Percentiles rank a stretch among this genome's conserved stretches.
Evolutionary conservation across 2,888 invertebrate genomes (phyloP).

Genomic region (Drosophila fungiperda): DNA sequence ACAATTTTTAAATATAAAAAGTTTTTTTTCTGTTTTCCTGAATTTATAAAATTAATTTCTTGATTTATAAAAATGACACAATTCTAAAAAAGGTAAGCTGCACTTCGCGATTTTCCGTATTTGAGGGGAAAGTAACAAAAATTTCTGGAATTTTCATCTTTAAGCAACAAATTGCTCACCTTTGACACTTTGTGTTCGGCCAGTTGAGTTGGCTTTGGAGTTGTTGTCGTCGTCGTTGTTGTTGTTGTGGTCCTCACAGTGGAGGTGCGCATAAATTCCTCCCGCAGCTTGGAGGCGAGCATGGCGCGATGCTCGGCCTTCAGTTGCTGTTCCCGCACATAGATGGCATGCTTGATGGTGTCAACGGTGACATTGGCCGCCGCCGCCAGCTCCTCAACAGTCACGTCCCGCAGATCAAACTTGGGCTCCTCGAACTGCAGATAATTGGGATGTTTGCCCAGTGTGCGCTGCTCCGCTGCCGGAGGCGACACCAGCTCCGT

Average conservation of each 20-base stretch:
- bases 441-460: conserved; percentile 76
- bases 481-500: conserved; percentile 23
- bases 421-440: conserved; percentile 83
- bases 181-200: conserved; percentile 80
- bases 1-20: too few relatives aligned
- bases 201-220: conserved; percentile 50
- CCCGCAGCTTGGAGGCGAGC: conserved; percentile 77
- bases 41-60: too few relatives aligned
- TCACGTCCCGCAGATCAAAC: conserved; percentile 83
- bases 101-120: neutral
- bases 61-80: too few relatives aligned
- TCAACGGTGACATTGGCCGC: conserved; percentile 92
- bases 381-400: conserved; percentile 87
- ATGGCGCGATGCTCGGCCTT: conserved; percentile 86
- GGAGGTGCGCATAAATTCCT: conserved; percentile 85
- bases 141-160: neutral
- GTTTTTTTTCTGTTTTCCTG: too few relatives aligned
- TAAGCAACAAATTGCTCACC: conserved; percentile 43
- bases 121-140: neutral
- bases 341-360: conserved; percentile 91
- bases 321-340: conserved; percentile 89
- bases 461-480: conserved; percentile 56
- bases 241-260: conserved; percentile 83
- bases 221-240: conserved; percentile 85
- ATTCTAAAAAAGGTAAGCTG: neutral